These are phyloP conservation scores for Cepaea hortensis DNA, from an alignment of 2,888 invertebrate genomes.

Conservation along the genomic window DNA sequence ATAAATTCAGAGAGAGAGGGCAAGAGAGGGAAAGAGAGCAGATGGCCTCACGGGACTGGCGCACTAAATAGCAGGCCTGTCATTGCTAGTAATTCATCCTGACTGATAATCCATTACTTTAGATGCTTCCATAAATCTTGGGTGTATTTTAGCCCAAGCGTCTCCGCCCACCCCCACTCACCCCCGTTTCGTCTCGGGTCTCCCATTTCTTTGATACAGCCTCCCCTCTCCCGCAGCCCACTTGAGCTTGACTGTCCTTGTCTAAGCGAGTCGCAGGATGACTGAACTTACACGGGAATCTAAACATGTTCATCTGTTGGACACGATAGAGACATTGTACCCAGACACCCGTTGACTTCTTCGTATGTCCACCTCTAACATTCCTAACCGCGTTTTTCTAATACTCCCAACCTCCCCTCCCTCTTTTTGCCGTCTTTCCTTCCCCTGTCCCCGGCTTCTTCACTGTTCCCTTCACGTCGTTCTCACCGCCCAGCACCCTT, in stretches of 20 bases:
- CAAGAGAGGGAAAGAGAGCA: constrained; percentile 42
- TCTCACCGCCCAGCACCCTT: constrained; percentile 5
- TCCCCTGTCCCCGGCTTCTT: too few species aligned
- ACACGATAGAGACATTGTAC: constrained; percentile 1
- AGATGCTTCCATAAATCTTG: constrained; percentile 55
- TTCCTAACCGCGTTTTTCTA: background rate
- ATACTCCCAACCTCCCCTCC: background rate
- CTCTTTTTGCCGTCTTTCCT: background rate
- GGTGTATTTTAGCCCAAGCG: constrained; percentile 47
- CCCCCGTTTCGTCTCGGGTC: background rate
- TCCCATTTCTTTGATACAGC: too few species aligned
- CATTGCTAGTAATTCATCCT: constrained; percentile 57
- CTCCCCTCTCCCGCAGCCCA: too few species aligned
- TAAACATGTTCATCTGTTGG: background rate
- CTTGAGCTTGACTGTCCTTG: too few species aligned
- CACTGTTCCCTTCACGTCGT: background rate
- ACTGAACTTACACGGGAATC: background rate
- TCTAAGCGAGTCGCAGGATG: background rate
- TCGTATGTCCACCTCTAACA: background rate
- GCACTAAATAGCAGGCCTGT: constrained; percentile 56
- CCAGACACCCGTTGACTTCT: constrained; percentile 8
- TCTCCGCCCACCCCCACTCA: constrained; percentile 41
- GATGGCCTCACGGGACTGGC: constrained; percentile 53
- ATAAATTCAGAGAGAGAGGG: constrained; percentile 50
- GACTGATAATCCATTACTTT: constrained; percentile 59